Conservation (phyloP, 2,113 vertebrate genomes). For the Pteronura brasiliensis region DNA sequence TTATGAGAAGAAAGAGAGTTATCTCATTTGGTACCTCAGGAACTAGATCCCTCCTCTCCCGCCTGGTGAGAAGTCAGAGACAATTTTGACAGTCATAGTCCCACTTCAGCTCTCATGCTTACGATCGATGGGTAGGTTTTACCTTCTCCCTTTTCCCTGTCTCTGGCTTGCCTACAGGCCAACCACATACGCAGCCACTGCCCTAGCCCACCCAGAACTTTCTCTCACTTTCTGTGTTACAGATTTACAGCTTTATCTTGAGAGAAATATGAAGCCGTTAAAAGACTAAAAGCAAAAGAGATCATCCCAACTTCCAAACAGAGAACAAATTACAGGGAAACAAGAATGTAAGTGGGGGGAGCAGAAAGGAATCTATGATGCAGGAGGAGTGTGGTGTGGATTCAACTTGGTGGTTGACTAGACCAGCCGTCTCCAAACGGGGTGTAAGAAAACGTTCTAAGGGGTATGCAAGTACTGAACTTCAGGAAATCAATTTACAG, state of each 20-base stretch:
- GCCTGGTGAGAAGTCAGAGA: neutral
- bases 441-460: neutral
- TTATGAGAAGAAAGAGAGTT: neutral
- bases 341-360: neutral
- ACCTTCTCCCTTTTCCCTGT: neutral
- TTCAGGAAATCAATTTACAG: neutral
- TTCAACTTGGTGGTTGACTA: no score
- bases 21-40: neutral
- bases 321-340: neutral
- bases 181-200: neutral
- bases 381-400: accelerated
- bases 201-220: neutral
- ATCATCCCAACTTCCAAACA: neutral
- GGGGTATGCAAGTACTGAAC: neutral
- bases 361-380: neutral
- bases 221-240: neutral
- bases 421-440: neutral
- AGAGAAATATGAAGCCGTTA: neutral
- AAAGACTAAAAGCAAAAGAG: neutral
- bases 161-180: neutral
- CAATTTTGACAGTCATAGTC: neutral
- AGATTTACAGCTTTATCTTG: neutral
- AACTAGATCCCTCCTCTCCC: neutral
- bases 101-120: neutral
- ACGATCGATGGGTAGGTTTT: neutral